Evolutionary conservation across 2,113 vertebrate species (phyloP).

Genomic region (Saccopteryx leptura): DNA sequence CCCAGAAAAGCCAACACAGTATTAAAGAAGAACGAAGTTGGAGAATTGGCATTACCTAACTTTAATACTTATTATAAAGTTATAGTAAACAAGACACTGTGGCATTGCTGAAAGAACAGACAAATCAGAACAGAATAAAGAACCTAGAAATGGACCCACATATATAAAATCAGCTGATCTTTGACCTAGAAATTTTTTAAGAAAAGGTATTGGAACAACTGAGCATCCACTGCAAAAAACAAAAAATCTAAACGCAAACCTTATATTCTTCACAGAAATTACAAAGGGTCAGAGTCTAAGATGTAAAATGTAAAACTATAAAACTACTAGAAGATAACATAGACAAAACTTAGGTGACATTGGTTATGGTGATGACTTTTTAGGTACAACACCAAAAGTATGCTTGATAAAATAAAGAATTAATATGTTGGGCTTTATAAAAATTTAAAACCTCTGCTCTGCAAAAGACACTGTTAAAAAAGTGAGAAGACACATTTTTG

Average conservation of each 20-base stretch:
- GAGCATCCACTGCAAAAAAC: not conserved
- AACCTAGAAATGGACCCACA: not conserved
- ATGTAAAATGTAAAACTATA: not conserved
- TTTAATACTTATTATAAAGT: no score
- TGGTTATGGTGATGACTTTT: not conserved
- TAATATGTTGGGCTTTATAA: not conserved
- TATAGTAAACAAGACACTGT: not conserved
- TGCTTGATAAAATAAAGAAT: not conserved
- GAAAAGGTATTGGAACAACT: not conserved
- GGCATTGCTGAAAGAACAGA: not conserved
- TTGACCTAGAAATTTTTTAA: not conserved
- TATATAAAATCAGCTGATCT: not conserved
- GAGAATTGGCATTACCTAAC: no score
- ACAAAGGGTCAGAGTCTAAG: not conserved
- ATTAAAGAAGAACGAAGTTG: no score
- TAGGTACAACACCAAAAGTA: not conserved
- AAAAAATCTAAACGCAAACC: not conserved
- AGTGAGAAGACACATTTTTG: no score
- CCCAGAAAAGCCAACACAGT: no score
- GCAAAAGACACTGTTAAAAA: no score
- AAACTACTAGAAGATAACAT: not conserved
- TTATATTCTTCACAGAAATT: not conserved
- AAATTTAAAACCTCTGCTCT: not conserved
- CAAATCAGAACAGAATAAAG: not conserved
- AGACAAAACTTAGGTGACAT: not conserved